Evolutionary conservation across 2,113 vertebrate genomes (phyloP).

Genomic region (Elephas maximus): DNA sequence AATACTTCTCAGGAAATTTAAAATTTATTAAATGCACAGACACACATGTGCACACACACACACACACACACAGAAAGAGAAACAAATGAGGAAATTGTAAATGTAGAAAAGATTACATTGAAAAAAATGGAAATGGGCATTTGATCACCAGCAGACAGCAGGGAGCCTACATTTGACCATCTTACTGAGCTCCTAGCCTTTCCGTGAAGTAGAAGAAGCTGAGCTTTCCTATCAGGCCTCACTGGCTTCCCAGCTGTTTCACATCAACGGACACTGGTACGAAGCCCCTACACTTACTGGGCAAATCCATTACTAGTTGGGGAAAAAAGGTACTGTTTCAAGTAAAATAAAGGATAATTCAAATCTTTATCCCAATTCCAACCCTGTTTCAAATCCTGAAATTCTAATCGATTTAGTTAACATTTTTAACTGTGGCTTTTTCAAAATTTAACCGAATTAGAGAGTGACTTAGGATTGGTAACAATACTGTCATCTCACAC

Average conservation of each 20-base stretch:
- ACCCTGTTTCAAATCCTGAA: constrained; percentile 33
- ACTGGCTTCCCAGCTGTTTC: constrained; percentile 10
- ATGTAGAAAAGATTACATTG: not conserved
- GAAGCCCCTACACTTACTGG: not conserved
- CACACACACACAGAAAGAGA: not conserved
- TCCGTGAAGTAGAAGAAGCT: not conserved
- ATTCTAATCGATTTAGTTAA: constrained; percentile 47
- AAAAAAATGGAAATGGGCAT: not conserved
- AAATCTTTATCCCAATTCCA: constrained; percentile 43
- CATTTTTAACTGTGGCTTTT: not conserved
- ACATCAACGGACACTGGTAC: not conserved
- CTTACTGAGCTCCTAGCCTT: not conserved
- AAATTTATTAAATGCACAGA: not conserved
- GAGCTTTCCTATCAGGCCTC: not conserved
- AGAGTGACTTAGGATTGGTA: not conserved
- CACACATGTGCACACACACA: not conserved
- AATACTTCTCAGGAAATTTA: constrained; percentile 46
- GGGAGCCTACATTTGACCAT: not conserved
- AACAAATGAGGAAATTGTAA: not conserved
- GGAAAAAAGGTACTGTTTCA: not conserved
- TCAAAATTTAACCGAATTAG: not conserved
- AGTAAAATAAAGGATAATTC: constrained; percentile 63
- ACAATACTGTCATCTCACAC: not conserved
- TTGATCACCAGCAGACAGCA: not conserved
- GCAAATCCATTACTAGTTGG: not conserved